These are phyloP conservation scores for Agrenia bidenticulata DNA, from an alignment of 2,888 invertebrate genomes.

Conservation along the genomic window DNA sequence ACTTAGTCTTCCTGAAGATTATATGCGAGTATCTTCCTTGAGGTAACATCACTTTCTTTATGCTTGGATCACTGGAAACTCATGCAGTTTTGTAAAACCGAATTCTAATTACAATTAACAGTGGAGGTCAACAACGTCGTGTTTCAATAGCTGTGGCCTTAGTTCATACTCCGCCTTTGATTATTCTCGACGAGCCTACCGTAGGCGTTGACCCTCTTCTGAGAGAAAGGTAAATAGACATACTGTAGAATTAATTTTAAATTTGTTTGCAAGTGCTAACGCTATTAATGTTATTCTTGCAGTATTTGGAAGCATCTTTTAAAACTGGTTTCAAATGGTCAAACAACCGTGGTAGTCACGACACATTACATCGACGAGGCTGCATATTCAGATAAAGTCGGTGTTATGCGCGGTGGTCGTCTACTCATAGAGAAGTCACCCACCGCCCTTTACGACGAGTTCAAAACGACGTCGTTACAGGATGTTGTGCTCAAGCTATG, in stretches of 20 bases:
- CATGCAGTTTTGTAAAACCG: neutral
- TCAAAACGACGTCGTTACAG: conserved; percentile 81
- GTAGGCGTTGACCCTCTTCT: conserved; percentile 8
- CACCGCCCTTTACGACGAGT: conserved; percentile 70
- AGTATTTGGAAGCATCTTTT: conserved; percentile 15
- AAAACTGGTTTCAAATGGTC: neutral
- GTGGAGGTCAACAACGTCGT: conserved; percentile 56
- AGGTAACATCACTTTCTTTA: conserved; percentile 1
- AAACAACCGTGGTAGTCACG: conserved; percentile 6
- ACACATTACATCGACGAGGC: conserved; percentile 15
- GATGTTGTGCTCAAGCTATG: conserved; percentile 85
- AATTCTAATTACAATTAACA: neutral
- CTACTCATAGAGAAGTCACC: conserved; percentile 88
- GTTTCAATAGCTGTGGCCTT: conserved; percentile 58
- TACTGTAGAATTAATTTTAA: no score
- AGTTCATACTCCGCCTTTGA: conserved; percentile 57
- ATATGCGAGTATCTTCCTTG: neutral
- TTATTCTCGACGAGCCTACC: conserved; percentile 67
- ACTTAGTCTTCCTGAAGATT: neutral
- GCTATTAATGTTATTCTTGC: neutral
- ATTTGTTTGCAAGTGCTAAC: no score
- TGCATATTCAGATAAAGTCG: conserved; percentile 58
- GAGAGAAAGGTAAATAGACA: conserved; percentile 7
- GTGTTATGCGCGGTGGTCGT: conserved; percentile 86
- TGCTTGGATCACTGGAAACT: no score